Base-by-base conservation (phyloP, 2,888 invertebrate genomes). In the Drosophila barbarae region DNA sequence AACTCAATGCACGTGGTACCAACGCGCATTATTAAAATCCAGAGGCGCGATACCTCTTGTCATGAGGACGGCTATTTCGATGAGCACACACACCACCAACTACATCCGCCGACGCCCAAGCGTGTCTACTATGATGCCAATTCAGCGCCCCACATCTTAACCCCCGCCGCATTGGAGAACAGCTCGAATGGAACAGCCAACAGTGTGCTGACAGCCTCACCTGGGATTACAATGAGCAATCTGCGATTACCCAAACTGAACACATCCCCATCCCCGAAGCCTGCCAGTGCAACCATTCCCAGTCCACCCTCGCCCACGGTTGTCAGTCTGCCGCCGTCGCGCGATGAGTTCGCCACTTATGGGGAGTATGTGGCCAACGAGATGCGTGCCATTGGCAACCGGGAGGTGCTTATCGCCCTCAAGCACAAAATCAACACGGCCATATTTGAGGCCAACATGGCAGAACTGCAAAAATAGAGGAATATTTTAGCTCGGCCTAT, bases 281-380 rank as follows among this genome's bases (percentile, higher is more conserved):
- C 71, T 10, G 67, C 60, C 39, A 74, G 71, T 21, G 71, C 71
- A 10, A 57, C 71, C 5, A 65, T 73, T 42, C 63, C 77, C n/a
- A 41, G 69, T 5, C 66, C 65, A 6, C n/a, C 76, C 3, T 65
- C 63, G 9, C 18, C 76, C 5, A 21, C 72, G 9, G 32, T 39
- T 39, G 71, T 64, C 81, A 71, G 36, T 23, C 18, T 66, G 10
- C 15, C 71, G 26, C 41, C 72, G 26, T 50, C 51, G 15, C 85
- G 92, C 65, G 92, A 92, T 76, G 92, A 92, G 66, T 92, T 91
- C 76, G 86, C 91, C 10, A 91, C 92, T 0, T 92, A 92, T 53
- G 92, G 92, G 8, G 92, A 92, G 87, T 92, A 92, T 69, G 88
- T 92, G 55, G 92, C 92, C 2, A 92, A 92, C 77, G 92, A 92